Conservation (phyloP, 2,888 invertebrate species). For the Ormyrus nitidulus region DNA sequence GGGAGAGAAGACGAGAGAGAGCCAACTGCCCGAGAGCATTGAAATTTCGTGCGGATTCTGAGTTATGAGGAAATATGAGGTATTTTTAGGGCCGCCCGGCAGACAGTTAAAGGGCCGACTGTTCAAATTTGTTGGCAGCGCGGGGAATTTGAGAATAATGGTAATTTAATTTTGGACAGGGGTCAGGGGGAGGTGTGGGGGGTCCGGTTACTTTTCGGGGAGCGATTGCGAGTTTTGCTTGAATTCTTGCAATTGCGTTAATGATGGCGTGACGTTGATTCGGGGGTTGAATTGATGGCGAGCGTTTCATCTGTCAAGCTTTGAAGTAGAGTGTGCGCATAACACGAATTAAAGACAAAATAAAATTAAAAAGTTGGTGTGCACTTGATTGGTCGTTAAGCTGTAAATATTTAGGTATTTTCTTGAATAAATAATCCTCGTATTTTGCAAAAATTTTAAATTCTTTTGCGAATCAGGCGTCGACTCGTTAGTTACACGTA, state of each 20-base stretch:
- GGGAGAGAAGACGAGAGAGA: background rate
- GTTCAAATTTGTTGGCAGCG: slow-evolving; percentile 25
- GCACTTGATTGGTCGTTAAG: too few relatives aligned
- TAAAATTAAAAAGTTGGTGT: too few relatives aligned
- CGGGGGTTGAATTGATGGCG: slow-evolving; percentile 4
- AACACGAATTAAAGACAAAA: too few relatives aligned
- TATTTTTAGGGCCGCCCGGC: too few relatives aligned
- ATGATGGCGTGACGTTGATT: background rate
- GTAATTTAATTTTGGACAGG: slow-evolving; percentile 31
- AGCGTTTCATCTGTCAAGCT: background rate
- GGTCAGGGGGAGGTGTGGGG: too few relatives aligned
- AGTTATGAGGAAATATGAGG: slow-evolving; percentile 36
- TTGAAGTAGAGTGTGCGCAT: background rate
- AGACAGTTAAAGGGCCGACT: background rate
- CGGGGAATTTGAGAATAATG: slow-evolving; percentile 18
- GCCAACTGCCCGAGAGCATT: background rate
- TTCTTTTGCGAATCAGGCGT: too few relatives aligned
- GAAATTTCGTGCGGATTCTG: background rate
- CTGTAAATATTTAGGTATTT: too few relatives aligned
- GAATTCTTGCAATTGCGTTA: background rate
- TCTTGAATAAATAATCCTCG: too few relatives aligned
- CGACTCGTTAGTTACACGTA: too few relatives aligned
- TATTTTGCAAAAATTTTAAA: too few relatives aligned
- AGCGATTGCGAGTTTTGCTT: slow-evolving; percentile 3
- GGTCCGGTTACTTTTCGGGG: background rate